A percentile compares a stretch with the other conserved stretches of the same genome.
Conservation (phyloP, 2,888 invertebrate species). For the Parnassius apollo region DNA sequence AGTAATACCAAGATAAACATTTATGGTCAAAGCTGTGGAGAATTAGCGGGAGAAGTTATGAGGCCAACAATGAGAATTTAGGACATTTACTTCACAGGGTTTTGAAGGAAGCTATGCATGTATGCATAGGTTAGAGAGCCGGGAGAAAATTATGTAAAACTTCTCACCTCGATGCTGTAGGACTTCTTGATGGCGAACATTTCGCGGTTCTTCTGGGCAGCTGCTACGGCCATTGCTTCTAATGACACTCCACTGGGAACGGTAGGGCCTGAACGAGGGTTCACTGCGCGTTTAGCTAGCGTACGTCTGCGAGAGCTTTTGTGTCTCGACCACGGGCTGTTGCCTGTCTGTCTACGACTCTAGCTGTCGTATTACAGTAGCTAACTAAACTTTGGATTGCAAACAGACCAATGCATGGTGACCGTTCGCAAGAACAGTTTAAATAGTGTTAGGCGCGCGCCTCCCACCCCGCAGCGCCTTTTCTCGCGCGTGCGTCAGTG, state of each 20-base stretch:
- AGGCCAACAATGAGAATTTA: too few relatives aligned
- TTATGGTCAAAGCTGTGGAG: too few relatives aligned
- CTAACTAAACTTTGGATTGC: conserved; percentile 84
- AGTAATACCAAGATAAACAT: too few relatives aligned
- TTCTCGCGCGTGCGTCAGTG: conserved; percentile 83
- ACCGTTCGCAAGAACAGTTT: conserved; percentile 84
- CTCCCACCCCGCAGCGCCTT: conserved; percentile 79
- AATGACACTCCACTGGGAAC: conserved; percentile 73
- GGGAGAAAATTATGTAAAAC: neutral
- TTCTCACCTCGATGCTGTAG: conserved; percentile 97
- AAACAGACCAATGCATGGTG: conserved; percentile 86
- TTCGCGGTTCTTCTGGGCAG: conserved; percentile 96
- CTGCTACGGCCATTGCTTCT: conserved; percentile 91
- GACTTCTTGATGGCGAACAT: conserved; percentile 98
- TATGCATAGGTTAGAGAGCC: too few relatives aligned
- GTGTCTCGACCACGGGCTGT: conserved; percentile 83
- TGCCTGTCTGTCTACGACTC: conserved; percentile 81
- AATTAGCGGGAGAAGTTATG: too few relatives aligned
- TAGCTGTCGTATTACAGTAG: conserved; percentile 79
- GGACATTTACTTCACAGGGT: too few relatives aligned
- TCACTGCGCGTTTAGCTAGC: conserved; percentile 80
- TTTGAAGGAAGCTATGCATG: too few relatives aligned
- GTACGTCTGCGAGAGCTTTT: conserved; percentile 77
- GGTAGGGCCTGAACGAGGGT: conserved; percentile 73
- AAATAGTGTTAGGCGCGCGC: conserved; percentile 81